A percentile compares a stretch with the other conserved stretches of the same genome.
Evolutionary conservation across 2,888 invertebrate genomes (phyloP).

Genomic region (Leuctra nigra): DNA sequence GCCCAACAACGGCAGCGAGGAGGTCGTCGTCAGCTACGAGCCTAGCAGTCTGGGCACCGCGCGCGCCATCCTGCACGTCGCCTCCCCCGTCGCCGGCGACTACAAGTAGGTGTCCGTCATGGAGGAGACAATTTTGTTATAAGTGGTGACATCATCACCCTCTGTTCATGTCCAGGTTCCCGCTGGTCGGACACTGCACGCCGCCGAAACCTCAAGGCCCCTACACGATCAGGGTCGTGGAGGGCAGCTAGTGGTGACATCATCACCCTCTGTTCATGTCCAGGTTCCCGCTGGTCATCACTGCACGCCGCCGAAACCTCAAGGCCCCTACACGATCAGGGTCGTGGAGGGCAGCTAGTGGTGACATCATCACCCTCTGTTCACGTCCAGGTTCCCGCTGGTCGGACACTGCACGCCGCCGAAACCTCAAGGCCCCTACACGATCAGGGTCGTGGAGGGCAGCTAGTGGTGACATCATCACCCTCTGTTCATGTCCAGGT

Average conservation of each 20-base stretch:
- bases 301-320: too few species aligned
- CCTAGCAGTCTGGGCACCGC: slow-evolving; percentile 35
- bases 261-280: too few species aligned
- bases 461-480: too few species aligned
- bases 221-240: slow-evolving; percentile 37
- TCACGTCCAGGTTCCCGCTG: slow-evolving; percentile 42
- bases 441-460: slow-evolving; percentile 37
- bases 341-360: too few species aligned
- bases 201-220: slow-evolving; percentile 47
- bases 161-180: too few species aligned
- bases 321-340: too few species aligned
- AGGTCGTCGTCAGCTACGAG: slow-evolving; percentile 37
- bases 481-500: too few species aligned
- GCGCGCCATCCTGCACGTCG: slow-evolving; percentile 33
- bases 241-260: too few species aligned
- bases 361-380: too few species aligned
- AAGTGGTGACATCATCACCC: too few species aligned
- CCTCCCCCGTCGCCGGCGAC: slow-evolving; percentile 35
- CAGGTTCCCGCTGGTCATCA: too few species aligned
- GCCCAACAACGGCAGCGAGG: slow-evolving; percentile 29
- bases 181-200: slow-evolving; percentile 42
- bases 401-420: slow-evolving; percentile 42
- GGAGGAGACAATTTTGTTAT: too few species aligned
- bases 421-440: slow-evolving; percentile 46
- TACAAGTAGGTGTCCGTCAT: slow-evolving; percentile 38